Conservation (phyloP, 2,888 invertebrate genomes). For the Zeuzera pyrina region DNA sequence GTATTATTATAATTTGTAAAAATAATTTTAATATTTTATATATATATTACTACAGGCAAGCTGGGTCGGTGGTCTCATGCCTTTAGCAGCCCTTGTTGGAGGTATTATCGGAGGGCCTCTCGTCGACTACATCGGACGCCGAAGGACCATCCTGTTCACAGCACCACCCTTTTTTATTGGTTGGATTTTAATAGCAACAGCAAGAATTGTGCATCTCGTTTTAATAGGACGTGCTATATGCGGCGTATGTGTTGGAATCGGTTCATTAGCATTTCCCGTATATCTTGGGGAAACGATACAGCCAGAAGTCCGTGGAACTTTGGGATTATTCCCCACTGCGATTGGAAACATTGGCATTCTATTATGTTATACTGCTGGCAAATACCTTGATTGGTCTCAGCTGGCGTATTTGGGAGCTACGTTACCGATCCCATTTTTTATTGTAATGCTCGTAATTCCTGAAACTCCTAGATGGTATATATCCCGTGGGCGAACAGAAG, state of each 20-base stretch:
- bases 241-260: slow-evolving; percentile 91
- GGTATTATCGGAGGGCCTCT: slow-evolving; percentile 88
- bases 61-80: slow-evolving; percentile 93
- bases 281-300: slow-evolving; percentile 96
- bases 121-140: slow-evolving; percentile 89
- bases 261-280: slow-evolving; percentile 90
- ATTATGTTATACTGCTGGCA: slow-evolving; percentile 85
- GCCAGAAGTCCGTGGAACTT: slow-evolving; percentile 90
- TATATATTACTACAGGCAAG: slow-evolving; percentile 75
- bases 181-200: slow-evolving; percentile 87
- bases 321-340: slow-evolving; percentile 90
- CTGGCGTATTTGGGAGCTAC: slow-evolving; percentile 85
- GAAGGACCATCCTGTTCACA: slow-evolving; percentile 84
- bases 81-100: slow-evolving; percentile 88
- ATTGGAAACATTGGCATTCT: slow-evolving; percentile 90
- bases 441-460: slow-evolving; percentile 89
- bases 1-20: slow-evolving; percentile 2
- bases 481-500: slow-evolving; percentile 80
- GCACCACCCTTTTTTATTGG: slow-evolving; percentile 86
- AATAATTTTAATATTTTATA: slow-evolving; percentile 1
- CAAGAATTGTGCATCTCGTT: slow-evolving; percentile 80
- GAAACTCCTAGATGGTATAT: slow-evolving; percentile 96
- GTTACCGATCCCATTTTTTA: slow-evolving; percentile 83
- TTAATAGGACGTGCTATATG: slow-evolving; percentile 85
- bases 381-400: slow-evolving; percentile 85